Evolutionary conservation across 2,113 vertebrate genomes (phyloP).

Genomic region (Castor canadensis): DNA sequence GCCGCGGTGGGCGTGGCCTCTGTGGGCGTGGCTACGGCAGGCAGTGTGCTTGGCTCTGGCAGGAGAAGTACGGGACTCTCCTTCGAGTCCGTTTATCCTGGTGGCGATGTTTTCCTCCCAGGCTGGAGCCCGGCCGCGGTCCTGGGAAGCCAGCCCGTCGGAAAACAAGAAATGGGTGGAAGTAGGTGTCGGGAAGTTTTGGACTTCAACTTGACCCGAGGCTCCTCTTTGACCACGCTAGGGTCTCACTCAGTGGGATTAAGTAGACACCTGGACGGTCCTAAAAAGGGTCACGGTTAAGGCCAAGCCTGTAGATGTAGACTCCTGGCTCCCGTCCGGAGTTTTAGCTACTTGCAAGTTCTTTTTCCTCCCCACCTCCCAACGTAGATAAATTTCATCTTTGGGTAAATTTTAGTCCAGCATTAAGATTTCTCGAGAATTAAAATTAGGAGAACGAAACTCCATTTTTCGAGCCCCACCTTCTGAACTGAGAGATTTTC

Average conservation of each 20-base stretch:
- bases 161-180: slow-evolving; percentile 71
- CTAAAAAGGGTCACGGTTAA: neutral
- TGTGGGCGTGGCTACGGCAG: no score
- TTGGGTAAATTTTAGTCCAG: neutral
- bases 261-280: neutral
- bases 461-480: neutral
- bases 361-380: no score
- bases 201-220: neutral
- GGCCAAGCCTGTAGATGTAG: neutral
- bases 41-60: fast-evolving
- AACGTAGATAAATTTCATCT: no score
- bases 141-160: slow-evolving; percentile 8
- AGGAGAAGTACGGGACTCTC: fast-evolving
- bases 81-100: fast-evolving
- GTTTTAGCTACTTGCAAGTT: neutral
- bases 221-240: neutral
- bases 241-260: neutral
- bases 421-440: neutral
- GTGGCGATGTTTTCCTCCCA: slow-evolving; percentile 26
- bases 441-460: neutral
- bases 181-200: slow-evolving; percentile 66
- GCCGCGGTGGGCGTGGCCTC: neutral
- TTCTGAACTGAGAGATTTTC: neutral
- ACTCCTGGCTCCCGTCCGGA: neutral
- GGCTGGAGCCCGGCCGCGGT: neutral